These are phyloP conservation scores for Cheilosia impressa DNA, from an alignment of 2,888 invertebrate species.

Conservation along the genomic window DNA sequence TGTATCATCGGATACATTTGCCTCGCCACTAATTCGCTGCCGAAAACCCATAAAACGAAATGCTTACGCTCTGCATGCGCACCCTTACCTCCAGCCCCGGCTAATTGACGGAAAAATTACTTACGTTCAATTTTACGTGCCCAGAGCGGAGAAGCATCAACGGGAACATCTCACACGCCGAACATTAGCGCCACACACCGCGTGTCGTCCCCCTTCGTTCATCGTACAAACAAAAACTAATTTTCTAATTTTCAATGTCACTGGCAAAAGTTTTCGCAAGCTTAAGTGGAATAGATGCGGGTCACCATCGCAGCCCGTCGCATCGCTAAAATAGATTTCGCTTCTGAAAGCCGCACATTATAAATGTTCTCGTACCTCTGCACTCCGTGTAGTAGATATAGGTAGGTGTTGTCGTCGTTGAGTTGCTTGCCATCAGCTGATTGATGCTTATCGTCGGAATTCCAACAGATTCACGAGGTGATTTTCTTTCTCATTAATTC, in stretches of 20 bases:
- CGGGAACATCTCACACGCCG: conserved; percentile 11
- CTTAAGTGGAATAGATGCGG: background rate
- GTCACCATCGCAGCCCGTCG: conserved; percentile 5
- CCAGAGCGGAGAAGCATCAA: conserved; percentile 17
- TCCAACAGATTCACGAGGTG: conserved; percentile 17
- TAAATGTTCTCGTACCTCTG: background rate
- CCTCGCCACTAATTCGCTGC: conserved; percentile 8
- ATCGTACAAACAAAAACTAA: background rate
- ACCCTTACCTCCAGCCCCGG: background rate
- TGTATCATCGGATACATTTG: background rate
- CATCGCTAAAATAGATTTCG: background rate
- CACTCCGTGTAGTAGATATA: background rate
- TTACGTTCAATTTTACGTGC: conserved; percentile 21
- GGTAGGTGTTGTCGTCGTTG: background rate
- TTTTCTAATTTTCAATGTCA: conserved; percentile 7
- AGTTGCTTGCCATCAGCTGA: background rate
- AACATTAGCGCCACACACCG: background rate
- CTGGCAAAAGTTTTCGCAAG: background rate
- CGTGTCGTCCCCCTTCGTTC: background rate
- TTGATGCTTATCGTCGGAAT: conserved; percentile 31
- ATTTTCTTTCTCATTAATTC: conserved; percentile 28
- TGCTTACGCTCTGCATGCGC: background rate
- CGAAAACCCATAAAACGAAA: conserved; percentile 9
- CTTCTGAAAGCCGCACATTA: background rate
- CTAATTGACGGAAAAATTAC: conserved; percentile 26